Conservation (phyloP, 2,888 invertebrate genomes). For the Asteroscopus sphinx region DNA sequence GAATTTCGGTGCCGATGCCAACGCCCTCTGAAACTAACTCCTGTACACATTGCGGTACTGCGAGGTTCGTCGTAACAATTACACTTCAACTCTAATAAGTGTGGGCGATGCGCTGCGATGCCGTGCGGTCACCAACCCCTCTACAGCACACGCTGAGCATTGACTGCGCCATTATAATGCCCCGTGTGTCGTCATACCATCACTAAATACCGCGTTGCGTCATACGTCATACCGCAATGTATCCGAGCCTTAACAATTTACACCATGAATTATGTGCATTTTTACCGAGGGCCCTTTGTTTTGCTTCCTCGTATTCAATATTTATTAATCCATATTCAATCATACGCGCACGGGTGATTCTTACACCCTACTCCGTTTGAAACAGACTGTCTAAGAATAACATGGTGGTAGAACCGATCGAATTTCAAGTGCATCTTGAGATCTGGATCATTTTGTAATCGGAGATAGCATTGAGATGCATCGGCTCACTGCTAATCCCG, state of each 20-base stretch:
- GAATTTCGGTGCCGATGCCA: slow-evolving; percentile 61
- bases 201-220: slow-evolving; percentile 55
- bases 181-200: slow-evolving; percentile 48
- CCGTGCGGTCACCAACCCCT: slow-evolving; percentile 56
- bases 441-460: slow-evolving; percentile 67
- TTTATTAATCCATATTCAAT: slow-evolving; percentile 70
- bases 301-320: slow-evolving; percentile 63
- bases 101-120: slow-evolving; percentile 48
- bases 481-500: slow-evolving; percentile 62
- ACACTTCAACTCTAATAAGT: slow-evolving; percentile 44
- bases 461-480: slow-evolving; percentile 62
- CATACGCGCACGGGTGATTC: slow-evolving; percentile 50
- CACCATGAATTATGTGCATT: slow-evolving; percentile 86
- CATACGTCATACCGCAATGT: slow-evolving; percentile 37
- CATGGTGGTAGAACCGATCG: slow-evolving; percentile 59
- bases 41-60: slow-evolving; percentile 42
- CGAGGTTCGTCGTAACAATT: slow-evolving; percentile 55
- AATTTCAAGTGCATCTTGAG: slow-evolving; percentile 77
- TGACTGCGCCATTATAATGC: slow-evolving; percentile 45
- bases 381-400: slow-evolving; percentile 55
- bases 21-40: slow-evolving; percentile 55
- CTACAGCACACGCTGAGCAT: slow-evolving; percentile 35
- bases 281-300: slow-evolving; percentile 74
- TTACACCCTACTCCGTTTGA: slow-evolving; percentile 45
- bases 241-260: slow-evolving; percentile 35